phyloP scores from a whole-genome alignment of 2,113 vertebrate species.

The Agelaius tricolor region DNA sequence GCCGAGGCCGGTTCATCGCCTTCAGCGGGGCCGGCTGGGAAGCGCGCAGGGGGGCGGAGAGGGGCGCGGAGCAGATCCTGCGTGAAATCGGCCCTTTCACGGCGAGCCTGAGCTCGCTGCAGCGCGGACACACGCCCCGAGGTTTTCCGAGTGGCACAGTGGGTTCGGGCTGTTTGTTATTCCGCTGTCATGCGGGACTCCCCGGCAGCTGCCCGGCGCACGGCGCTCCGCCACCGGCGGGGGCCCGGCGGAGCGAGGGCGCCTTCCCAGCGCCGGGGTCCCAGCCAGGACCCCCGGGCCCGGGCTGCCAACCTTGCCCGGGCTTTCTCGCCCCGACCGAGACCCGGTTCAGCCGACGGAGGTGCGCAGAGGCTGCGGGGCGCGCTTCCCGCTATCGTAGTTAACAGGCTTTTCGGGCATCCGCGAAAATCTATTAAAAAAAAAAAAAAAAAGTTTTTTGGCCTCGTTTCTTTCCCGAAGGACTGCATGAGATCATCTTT shows the following conservation, averaged over 20 bases:
- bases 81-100: constrained; percentile 49
- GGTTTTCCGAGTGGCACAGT: not conserved
- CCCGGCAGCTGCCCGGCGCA: not conserved
- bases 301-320: not conserved
- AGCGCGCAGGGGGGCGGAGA: not conserved
- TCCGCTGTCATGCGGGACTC: not conserved
- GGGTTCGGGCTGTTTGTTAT: not conserved
- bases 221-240: not conserved
- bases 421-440: too few species aligned
- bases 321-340: not conserved
- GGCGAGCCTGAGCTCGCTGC: not conserved
- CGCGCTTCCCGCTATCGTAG: fast-evolving
- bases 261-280: not conserved
- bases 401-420: not conserved
- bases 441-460: fast-evolving
- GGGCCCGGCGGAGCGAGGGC: not conserved
- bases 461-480: not conserved
- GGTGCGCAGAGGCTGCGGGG: not conserved
- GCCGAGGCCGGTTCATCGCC: not conserved
- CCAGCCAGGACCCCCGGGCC: not conserved
- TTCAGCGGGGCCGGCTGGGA: not conserved
- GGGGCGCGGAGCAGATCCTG: not conserved
- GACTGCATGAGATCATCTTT: not conserved
- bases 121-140: not conserved
- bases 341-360: fast-evolving